phyloP scores from a whole-genome alignment of 2,113 vertebrate species.

The Vireo altiloquus region DNA sequence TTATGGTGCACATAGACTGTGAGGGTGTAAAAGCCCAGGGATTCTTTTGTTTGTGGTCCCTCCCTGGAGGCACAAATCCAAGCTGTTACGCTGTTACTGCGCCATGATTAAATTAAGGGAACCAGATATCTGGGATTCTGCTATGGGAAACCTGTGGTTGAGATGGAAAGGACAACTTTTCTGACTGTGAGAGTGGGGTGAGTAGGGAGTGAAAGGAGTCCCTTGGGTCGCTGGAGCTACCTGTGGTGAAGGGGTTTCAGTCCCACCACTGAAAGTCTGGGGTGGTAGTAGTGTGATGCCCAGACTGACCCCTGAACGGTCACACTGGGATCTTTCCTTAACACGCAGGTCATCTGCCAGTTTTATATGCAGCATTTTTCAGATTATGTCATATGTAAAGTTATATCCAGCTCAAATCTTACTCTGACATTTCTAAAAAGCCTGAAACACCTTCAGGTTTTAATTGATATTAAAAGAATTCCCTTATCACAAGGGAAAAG shows the following conservation, averaged over 20 bases:
- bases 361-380: background rate
- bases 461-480: background rate
- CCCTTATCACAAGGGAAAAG: background rate
- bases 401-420: background rate
- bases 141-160: fast-evolving
- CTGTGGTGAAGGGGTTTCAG: background rate
- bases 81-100: background rate
- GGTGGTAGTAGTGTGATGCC: background rate
- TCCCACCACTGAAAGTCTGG: background rate
- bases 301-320: background rate
- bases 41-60: background rate
- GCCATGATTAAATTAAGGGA: background rate
- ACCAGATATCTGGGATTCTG: background rate
- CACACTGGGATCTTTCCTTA: background rate
- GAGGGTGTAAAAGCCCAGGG: background rate
- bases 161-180: background rate
- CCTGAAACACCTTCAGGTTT: background rate
- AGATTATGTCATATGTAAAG: background rate
- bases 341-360: fast-evolving
- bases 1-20: background rate
- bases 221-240: background rate
- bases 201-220: background rate
- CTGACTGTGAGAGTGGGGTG: background rate
- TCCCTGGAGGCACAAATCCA: background rate
- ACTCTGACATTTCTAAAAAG: background rate